Evolutionary conservation across 2,888 invertebrate genomes (phyloP), one percentile per base, ranked within the genome.

Genomic region (Drosophila melanosoma): DNA sequence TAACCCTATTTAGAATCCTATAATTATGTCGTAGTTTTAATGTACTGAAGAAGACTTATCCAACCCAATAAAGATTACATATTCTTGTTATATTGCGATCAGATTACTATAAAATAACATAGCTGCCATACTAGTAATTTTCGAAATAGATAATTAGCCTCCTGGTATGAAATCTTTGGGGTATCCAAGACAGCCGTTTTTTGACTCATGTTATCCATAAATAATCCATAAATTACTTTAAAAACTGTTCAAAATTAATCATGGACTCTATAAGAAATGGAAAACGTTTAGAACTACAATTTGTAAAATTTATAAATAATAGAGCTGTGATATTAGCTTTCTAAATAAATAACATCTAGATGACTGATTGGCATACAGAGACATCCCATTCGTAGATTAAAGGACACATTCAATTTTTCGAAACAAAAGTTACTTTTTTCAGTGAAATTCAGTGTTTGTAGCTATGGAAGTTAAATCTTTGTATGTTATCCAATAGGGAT

Each of bases 401-500:
- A 6, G n/a, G 2, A 42, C n/a, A 6, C 5, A n/a, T n/a, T n/a
- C 11, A 11, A 6, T n/a, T n/a, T 20, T 20, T 12, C 20, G 7
- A 6, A 3, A 10, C 29, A 38, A 17, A 17, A 12, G 20, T 20
- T 5, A 38, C 17, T 5, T 8, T 54, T 60, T 60, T 15, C 8
- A 23, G 23, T 8, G 15, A 15, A 23, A 4, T 35, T 6, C 8
- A 15, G 15, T 17, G 17, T 17, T 12, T 58, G 4, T 17, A 3
- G n/a, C 20, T 3, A 7, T 15, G 20, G 1, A 26, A 3, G 17
- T 17, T 29, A 2, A 36, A 12, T 20, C n/a, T 7, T 62, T 48
- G n/a, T 11, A 17, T 26, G 32, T 6, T 61, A 45, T 49, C 64
- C 60, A 42, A 62, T 52, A 66, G 17, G 15, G 7, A 26, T 36